Conservation (phyloP, 2,888 invertebrate species). For the Caenorhabditis wallacei region DNA sequence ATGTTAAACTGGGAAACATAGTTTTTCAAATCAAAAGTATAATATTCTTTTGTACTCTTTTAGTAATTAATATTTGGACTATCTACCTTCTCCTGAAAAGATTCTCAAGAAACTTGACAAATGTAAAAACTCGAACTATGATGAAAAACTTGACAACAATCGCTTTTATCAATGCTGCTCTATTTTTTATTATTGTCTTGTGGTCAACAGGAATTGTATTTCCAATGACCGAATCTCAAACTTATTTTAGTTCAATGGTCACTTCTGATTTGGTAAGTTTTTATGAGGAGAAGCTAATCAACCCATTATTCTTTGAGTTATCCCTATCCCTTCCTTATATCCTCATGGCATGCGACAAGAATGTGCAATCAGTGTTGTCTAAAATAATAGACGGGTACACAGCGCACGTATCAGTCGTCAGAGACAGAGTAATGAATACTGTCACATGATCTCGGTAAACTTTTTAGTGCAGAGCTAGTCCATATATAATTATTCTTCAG, state of each 20-base stretch:
- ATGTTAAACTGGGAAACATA: not conserved
- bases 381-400: too few relatives aligned
- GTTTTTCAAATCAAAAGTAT: not conserved
- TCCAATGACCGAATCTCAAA: not conserved
- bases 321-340: slow-evolving; percentile 5
- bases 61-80: not conserved
- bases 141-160: slow-evolving; percentile 4
- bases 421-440: too few relatives aligned
- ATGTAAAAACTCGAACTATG: not conserved
- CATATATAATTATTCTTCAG: too few relatives aligned
- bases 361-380: not conserved
- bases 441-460: too few relatives aligned
- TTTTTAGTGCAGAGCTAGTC: too few relatives aligned
- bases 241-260: not conserved
- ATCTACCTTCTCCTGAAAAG: not conserved
- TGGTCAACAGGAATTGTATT: not conserved
- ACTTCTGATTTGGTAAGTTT: not conserved
- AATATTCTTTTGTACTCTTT: not conserved
- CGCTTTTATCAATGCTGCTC: not conserved
- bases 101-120: not conserved
- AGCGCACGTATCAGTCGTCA: too few relatives aligned
- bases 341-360: not conserved
- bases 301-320: not conserved
- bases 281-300: too few relatives aligned
- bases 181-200: not conserved